Evolutionary conservation across 2,888 invertebrate genomes (phyloP).

Genomic region (Willowsia nigromaculata): DNA sequence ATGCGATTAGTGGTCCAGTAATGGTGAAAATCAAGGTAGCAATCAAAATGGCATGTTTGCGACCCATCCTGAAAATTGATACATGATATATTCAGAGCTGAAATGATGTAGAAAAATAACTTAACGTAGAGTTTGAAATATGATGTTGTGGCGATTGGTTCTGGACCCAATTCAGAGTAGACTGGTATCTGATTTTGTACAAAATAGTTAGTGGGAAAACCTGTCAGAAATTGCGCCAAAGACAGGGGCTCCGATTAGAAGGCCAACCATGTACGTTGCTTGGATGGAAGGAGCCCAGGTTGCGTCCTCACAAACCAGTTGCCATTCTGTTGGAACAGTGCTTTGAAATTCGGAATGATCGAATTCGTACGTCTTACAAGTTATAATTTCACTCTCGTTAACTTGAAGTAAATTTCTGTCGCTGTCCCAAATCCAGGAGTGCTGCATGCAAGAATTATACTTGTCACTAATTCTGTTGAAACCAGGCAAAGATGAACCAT

Average conservation of each 20-base stretch:
- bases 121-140: too few relatives aligned
- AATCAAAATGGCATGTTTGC: slow-evolving; percentile 36
- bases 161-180: too few relatives aligned
- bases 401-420: background rate
- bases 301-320: slow-evolving; percentile 47
- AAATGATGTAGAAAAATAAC: too few relatives aligned
- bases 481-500: background rate
- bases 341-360: background rate
- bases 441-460: background rate
- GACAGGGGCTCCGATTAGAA: slow-evolving; percentile 46
- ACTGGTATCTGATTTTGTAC: too few relatives aligned
- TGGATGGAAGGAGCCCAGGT: slow-evolving; percentile 11
- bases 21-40: slow-evolving; percentile 27
- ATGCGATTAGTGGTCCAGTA: slow-evolving; percentile 23
- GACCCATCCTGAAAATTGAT: too few relatives aligned
- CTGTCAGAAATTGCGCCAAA: slow-evolving; percentile 54
- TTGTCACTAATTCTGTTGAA: background rate
- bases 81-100: too few relatives aligned
- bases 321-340: slow-evolving; percentile 37
- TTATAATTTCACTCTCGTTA: background rate
- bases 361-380: background rate
- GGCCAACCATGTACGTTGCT: slow-evolving; percentile 42
- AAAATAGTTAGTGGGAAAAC: too few relatives aligned
- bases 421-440: background rate
- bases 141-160: too few relatives aligned